These are phyloP conservation scores for Deroplatys truncata DNA, from an alignment of 2,888 invertebrate species.

Conservation along the genomic window DNA sequence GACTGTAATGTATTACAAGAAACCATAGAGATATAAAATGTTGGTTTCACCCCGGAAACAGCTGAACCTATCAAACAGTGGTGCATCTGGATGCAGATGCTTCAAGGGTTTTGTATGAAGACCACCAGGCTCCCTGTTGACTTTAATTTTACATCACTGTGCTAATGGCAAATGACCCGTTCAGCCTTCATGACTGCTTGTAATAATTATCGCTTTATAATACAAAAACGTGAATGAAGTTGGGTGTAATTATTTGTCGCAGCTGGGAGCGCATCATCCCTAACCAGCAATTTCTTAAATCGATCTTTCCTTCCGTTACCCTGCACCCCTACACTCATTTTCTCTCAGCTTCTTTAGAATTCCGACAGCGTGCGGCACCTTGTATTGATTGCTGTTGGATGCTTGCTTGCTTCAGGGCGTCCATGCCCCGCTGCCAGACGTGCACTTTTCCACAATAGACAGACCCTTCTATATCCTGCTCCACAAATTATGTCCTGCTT, in stretches of 20 bases:
- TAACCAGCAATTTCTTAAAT: slow-evolving; percentile 17
- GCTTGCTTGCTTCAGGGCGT: not conserved
- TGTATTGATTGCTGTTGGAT: slow-evolving; percentile 27
- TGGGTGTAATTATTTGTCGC: not conserved
- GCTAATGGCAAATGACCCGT: not conserved
- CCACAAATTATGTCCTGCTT: not conserved
- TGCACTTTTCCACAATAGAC: slow-evolving; percentile 6
- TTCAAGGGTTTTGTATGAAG: too few relatives aligned
- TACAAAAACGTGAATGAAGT: not conserved
- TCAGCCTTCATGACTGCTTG: not conserved
- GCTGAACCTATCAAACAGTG: too few relatives aligned
- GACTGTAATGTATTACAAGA: too few relatives aligned
- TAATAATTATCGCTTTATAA: not conserved
- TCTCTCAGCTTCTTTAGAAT: slow-evolving; percentile 26
- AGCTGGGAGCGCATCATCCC: not conserved
- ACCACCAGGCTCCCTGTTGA: too few relatives aligned
- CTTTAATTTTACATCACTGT: too few relatives aligned
- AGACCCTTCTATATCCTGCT: not conserved
- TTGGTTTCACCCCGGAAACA: too few relatives aligned
- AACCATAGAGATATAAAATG: too few relatives aligned
- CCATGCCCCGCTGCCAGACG: not conserved
- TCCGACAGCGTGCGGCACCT: slow-evolving; percentile 25
- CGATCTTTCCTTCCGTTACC: not conserved
- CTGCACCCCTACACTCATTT: slow-evolving; percentile 18
- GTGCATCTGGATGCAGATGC: too few relatives aligned